These are phyloP conservation scores for Phrynocephalus forsythii DNA, from an alignment of 2,797 vertebrate genomes.

Conservation along the genomic window DNA sequence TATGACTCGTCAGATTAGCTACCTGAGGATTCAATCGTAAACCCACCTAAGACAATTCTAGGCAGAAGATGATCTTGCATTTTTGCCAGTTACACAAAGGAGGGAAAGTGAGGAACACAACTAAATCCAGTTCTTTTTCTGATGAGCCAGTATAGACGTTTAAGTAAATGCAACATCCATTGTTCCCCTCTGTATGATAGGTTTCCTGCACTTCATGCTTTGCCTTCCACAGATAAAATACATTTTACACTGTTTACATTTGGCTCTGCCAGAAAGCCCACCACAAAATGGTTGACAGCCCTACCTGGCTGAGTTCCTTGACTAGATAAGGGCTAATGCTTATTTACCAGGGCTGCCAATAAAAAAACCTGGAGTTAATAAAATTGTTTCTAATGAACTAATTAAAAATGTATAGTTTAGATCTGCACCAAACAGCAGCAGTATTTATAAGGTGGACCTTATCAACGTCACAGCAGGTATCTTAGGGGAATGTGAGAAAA, in stretches of 20 bases:
- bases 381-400: neutral
- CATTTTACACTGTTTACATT: too few relatives aligned
- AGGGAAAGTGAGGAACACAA: neutral
- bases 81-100: neutral
- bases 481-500: neutral
- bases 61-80: neutral
- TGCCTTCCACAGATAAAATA: too few relatives aligned
- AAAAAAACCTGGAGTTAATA: neutral
- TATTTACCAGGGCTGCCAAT: neutral
- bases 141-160: neutral
- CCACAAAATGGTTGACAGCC: too few relatives aligned
- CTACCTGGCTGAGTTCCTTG: too few relatives aligned
- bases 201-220: too few relatives aligned
- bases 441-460: neutral
- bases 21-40: neutral
- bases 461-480: neutral
- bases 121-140: neutral
- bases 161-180: too few relatives aligned
- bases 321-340: neutral
- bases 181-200: too few relatives aligned
- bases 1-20: neutral
- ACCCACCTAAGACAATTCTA: too few relatives aligned
- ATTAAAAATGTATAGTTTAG: neutral
- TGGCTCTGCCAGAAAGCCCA: too few relatives aligned
- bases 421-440: neutral